Base-by-base conservation (phyloP, 2,113 vertebrate species). In the Coptodon rendalli region DNA sequence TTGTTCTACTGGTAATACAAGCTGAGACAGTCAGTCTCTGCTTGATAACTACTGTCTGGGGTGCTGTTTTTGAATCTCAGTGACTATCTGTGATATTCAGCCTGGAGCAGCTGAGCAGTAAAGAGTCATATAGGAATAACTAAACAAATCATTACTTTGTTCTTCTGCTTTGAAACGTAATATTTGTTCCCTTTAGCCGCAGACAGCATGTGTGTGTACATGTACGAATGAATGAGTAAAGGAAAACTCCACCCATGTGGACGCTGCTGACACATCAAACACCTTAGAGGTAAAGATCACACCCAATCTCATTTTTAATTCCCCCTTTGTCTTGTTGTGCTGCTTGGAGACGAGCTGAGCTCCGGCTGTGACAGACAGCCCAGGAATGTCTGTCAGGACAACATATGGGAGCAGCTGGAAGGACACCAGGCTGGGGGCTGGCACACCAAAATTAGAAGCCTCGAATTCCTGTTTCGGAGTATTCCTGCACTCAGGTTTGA, bases 191-290 rank as follows among this genome's bases (percentile, higher is more conserved):
- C 29, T 81, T 40, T 12, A 52, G 78, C 61, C 14, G 38, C 88
- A 92, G 92, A 88, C 87, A 89, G 80, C 61, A 90, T 88, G 31
- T 94, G 89, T 85, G 83, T 40, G 56, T 82, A 82, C 86, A 85
- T 81, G 86, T 19, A 71, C 57, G 8, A 61, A 17, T 76, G 52
- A 84, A 80, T 86, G 80, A 88, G 48, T 56, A 86, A 85, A 85
- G 53, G 2, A 84, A 34, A 38, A 85, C 88, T 85, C 88, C 89
- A 82, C 91, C 86, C 93, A 66, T 4, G 31, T 11, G 19, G 79
- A 85, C 22, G 66, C 61, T 73, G 88, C 82, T 88, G 86, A 93
- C 85, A 91, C 89, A 92, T 87, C 86, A 93, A 86, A 91, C 84
- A 83, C 86, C 86, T 91, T 73, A 53, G 59, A 63, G 66, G 88